Evolutionary conservation across 2,888 invertebrate genomes (phyloP), one percentile per base, ranked within the genome.

Genomic region (Quadroppia sp.): DNA sequence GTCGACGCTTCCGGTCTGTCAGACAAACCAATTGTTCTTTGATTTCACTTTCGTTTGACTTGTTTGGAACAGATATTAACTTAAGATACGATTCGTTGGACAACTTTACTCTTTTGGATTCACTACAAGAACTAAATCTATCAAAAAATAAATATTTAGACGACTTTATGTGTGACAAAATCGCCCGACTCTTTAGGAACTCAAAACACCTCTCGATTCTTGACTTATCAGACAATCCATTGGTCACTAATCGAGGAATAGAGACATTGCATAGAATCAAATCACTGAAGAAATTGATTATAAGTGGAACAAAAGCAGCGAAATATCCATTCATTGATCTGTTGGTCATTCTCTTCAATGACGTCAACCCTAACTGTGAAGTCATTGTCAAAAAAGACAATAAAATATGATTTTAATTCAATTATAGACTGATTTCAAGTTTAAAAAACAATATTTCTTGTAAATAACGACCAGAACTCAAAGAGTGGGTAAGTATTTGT

Each of bases 61-160:
- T 53, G 36, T n/a, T n/a, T n/a, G n/a, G n/a, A n/a, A 36, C 50
- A 72, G 73, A 73, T 70, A 88, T 91, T 80, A 82, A 85, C 45
- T 81, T 98, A 0, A 86, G 88, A 80, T 94, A 90, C 81, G 92
- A 94, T 82, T 94, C 94, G 0, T 81, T 95, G 28, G 86, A 87
- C 70, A 93, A 92, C 82, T 82, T 96, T 17, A 82, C 85, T 84
- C 80, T 77, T 78, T 73, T 56, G 53, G 77, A 76, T 76, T 76
- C 78, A 73, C 74, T 76, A 15, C 76, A 48, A 67, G 77, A 72
- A 71, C 30, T 75, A n/a, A 59, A 75, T 40, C 40, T 75, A 42
- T 72, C 75, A 0, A 42, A 40, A 15, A 75, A 75, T 40, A 32
- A 25, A 28, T n/a, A 17, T n/a, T 28, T 75, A 13, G 75, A 75